Conservation (phyloP, 2,888 invertebrate species). For the Apeira syringaria region DNA sequence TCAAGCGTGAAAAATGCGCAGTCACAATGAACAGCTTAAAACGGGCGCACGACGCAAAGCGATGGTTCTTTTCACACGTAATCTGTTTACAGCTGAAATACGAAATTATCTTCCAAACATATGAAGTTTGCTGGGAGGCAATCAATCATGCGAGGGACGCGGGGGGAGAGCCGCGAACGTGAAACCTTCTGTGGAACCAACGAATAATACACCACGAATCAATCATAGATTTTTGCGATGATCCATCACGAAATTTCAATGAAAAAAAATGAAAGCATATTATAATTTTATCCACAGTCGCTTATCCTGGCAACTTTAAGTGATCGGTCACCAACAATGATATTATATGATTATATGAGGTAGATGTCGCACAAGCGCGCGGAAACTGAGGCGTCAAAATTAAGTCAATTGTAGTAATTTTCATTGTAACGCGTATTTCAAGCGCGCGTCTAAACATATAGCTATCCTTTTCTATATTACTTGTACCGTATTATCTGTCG, state of each 20-base stretch:
- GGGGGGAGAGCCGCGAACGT: slow-evolving; percentile 72
- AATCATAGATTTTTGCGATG: slow-evolving; percentile 80
- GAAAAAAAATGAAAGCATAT: slow-evolving; percentile 49
- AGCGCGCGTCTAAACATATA: too few relatives aligned
- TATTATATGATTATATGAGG: too few relatives aligned
- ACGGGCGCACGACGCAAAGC: slow-evolving; percentile 47
- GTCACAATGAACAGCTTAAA: slow-evolving; percentile 63
- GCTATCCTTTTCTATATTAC: too few relatives aligned
- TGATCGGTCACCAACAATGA: slow-evolving; percentile 25
- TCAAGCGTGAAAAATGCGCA: slow-evolving; percentile 55
- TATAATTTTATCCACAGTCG: slow-evolving; percentile 32
- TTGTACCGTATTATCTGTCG: too few relatives aligned
- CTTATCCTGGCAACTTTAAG: slow-evolving; percentile 31
- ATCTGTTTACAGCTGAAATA: slow-evolving; percentile 82
- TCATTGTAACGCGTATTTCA: too few relatives aligned
- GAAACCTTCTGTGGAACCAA: slow-evolving; percentile 73
- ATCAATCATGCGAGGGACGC: slow-evolving; percentile 71
- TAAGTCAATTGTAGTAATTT: too few relatives aligned
- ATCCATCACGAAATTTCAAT: slow-evolving; percentile 80
- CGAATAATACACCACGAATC: slow-evolving; percentile 81
- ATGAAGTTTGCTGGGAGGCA: slow-evolving; percentile 76
- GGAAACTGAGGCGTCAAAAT: too few relatives aligned
- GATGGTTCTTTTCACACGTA: slow-evolving; percentile 77
- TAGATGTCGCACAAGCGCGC: too few relatives aligned
- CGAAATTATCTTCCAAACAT: slow-evolving; percentile 81